Percentiles rank a stretch among this genome's conserved stretches.
Conservation (phyloP, 2,113 vertebrate species). For the Butorides virescens region DNA sequence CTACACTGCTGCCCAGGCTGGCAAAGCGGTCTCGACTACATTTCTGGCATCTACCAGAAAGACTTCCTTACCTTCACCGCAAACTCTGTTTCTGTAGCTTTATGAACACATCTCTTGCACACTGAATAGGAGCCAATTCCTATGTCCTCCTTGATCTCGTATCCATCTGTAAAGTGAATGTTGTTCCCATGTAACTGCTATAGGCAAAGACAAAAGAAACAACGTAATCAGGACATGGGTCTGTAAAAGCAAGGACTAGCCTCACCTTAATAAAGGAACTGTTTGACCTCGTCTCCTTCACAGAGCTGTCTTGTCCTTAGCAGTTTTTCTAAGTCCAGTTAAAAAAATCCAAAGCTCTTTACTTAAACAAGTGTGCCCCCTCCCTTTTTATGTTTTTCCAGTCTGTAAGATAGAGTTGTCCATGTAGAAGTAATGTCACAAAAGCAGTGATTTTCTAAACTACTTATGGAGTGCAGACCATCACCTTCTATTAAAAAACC, state of each 20-base stretch:
- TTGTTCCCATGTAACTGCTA: conserved; percentile 91
- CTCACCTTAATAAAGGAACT: not conserved
- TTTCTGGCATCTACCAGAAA: not conserved
- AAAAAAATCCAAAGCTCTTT: not conserved
- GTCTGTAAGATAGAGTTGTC: not conserved
- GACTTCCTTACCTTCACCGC: conserved; percentile 87
- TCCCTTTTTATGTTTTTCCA: not conserved
- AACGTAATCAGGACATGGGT: not conserved
- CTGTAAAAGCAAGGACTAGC: not conserved
- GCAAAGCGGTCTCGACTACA: not conserved
- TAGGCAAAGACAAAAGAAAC: not conserved
- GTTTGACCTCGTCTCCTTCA: not conserved
- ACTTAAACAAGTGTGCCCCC: not conserved
- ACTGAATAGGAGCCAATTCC: conserved; percentile 85
- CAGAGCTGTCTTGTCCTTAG: not conserved
- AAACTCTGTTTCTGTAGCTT: conserved; percentile 89
- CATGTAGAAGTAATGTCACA: not conserved
- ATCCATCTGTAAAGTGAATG: conserved; percentile 88
- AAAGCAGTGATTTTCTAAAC: not conserved
- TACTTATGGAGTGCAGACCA: not conserved
- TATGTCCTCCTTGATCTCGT: conserved; percentile 92
- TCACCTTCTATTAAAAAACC: not conserved
- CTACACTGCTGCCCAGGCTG: not conserved
- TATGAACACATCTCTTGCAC: conserved; percentile 89
- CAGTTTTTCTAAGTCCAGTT: not conserved